Base-by-base conservation (phyloP, 1,140 invertebrate species). In the Armadillidium nasatum region DNA sequence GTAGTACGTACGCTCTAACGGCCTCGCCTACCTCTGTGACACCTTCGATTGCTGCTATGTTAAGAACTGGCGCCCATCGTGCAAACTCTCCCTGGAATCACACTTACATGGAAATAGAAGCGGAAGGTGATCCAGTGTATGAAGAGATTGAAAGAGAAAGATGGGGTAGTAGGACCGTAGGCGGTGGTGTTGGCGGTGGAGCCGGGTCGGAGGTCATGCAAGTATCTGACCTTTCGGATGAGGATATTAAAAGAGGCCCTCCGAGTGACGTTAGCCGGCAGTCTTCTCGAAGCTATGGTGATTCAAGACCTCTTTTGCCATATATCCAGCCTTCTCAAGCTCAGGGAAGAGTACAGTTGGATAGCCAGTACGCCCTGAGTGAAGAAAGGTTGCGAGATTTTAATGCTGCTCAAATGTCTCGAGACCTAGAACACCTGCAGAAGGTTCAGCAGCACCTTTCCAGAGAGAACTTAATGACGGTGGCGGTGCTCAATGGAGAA, bases 401-500 rank as follows among this genome's bases (percentile, higher is more conserved):
- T 66, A 78, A 79, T 67, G 77, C 75, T 44, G 80, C 78, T 13
- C 80, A 81, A 46, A 78, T 81, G 78, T 78, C 74, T 71, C 71
- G 74, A 10, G 80, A 81, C 45, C 69, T 78, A 44, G 76, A 76
- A 15, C 81, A 76, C 21, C 80, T 79, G 70, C 80, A 76, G 71
- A 76, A 77, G 44, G 73, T 75, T 11, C 79, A 78, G 44, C 82
- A 77, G 71, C 79, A 77, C 21, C 79, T 74, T 76, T 81, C 74
- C 77, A 82, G 81, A 19, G 84, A 84, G 45, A 84, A 84, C 77
- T 77, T 82, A 85, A 86, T 87, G 86, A 87, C 91, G 83, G 91
- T 92, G 7, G 92, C 92, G 0, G 91, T 93, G 0, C 85, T 93
- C 11, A 91, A 93, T 83, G 91, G 92, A 0, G 91, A 93, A 81